A percentile compares a stretch with the other conserved stretches of the same genome.
These are phyloP conservation scores for Trissolcus brochymenae DNA, from an alignment of 2,888 invertebrate species.

Conservation along the genomic window DNA sequence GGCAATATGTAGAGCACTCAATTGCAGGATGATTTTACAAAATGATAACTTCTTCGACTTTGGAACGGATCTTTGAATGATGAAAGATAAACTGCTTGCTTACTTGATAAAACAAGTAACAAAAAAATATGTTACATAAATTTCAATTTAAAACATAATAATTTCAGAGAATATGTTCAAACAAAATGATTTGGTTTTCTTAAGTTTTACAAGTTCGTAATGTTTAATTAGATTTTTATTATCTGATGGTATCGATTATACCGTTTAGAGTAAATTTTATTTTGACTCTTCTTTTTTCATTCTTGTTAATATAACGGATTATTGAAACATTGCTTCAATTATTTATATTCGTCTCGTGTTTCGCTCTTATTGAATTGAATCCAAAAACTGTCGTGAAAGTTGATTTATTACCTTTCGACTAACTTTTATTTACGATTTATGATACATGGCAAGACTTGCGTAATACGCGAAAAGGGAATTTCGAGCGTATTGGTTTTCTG, in stretches of 20 bases:
- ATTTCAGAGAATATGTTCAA: too few species aligned
- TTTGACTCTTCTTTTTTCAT: not conserved
- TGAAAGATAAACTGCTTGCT: slow-evolving; percentile 62
- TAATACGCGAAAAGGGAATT: slow-evolving; percentile 18
- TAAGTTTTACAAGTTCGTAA: too few species aligned
- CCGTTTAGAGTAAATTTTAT: slow-evolving; percentile 5
- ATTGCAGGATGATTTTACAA: slow-evolving; percentile 65
- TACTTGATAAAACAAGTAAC: too few species aligned
- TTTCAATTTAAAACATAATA: too few species aligned
- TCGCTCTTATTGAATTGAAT: slow-evolving; percentile 36
- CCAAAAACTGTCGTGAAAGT: slow-evolving; percentile 32
- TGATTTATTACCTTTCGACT: slow-evolving; percentile 36
- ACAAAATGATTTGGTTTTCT: too few species aligned
- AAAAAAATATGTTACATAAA: too few species aligned
- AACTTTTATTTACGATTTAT: slow-evolving; percentile 49
- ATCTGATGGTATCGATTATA: not conserved
- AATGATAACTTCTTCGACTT: slow-evolving; percentile 70
- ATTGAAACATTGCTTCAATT: slow-evolving; percentile 35
- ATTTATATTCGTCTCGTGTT: slow-evolving; percentile 23
- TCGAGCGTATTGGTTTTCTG: slow-evolving; percentile 21
- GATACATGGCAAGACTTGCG: slow-evolving; percentile 25
- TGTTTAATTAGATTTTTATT: too few species aligned
- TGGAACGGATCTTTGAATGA: slow-evolving; percentile 72
- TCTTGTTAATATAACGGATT: slow-evolving; percentile 29
- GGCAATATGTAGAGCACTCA: slow-evolving; percentile 47